Evolutionary conservation across 1,140 invertebrate genomes (phyloP).

Genomic region (Teleogryllus occipitalis): DNA sequence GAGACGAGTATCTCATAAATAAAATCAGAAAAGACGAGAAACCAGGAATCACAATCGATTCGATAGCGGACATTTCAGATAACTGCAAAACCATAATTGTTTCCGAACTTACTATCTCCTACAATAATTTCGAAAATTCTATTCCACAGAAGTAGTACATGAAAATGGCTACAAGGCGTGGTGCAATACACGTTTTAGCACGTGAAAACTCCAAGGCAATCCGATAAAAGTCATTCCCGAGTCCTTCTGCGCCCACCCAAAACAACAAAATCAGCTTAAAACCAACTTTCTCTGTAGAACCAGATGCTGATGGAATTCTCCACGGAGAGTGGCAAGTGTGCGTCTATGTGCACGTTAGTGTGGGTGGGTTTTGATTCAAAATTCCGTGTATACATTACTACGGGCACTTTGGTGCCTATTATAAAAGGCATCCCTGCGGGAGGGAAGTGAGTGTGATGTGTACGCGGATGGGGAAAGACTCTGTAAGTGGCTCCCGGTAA

Average conservation of each 20-base stretch:
- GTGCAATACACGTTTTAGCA: neutral
- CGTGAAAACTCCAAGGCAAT: neutral
- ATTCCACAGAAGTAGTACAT: too few species aligned
- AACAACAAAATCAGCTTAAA: neutral
- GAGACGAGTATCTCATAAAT: too few species aligned
- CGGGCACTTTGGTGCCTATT: conserved; percentile 16
- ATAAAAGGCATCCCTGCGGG: neutral
- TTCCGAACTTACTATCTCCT: too few species aligned
- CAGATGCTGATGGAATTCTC: neutral
- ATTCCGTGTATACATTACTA: conserved; percentile 17
- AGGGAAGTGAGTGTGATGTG: neutral
- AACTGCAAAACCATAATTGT: too few species aligned
- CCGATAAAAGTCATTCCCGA: neutral
- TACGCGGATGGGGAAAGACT: conserved; percentile 3
- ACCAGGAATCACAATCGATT: too few species aligned
- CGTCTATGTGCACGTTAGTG: neutral
- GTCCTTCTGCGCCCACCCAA: neutral
- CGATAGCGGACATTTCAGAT: too few species aligned
- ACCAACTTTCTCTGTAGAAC: neutral
- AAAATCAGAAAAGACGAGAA: too few species aligned
- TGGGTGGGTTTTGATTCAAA: conserved; percentile 11
- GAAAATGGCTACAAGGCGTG: too few species aligned
- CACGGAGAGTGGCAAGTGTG: neutral
- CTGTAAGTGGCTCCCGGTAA: neutral
- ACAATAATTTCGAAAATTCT: too few species aligned